Conservation (phyloP, 2,797 vertebrate genomes). For the Malacoraja senta region DNA sequence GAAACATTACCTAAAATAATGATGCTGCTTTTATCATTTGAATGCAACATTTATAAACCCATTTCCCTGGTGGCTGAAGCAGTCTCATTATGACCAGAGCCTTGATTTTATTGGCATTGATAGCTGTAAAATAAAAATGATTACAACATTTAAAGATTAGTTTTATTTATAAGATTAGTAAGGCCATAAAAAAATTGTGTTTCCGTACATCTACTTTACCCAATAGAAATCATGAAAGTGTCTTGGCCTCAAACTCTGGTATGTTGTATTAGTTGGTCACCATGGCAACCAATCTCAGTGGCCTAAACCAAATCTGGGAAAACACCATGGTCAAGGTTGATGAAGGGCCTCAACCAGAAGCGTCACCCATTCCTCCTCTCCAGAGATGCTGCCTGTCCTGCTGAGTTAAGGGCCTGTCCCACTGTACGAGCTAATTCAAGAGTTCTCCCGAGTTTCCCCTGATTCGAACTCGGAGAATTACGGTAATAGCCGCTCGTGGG, state of each 20-base stretch:
- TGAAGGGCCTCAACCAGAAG: no score
- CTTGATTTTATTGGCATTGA: not conserved
- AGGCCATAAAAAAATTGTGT: not conserved
- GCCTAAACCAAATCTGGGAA: not conserved
- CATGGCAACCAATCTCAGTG: not conserved
- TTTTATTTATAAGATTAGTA: not conserved
- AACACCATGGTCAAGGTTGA: no score
- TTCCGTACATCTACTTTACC: not conserved
- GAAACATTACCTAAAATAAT: slow-evolving; percentile 35
- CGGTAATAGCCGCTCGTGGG: no score
- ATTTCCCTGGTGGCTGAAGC: slow-evolving; percentile 12
- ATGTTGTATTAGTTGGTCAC: not conserved
- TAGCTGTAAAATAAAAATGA: not conserved
- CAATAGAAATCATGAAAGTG: no score
- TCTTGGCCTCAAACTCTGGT: not conserved
- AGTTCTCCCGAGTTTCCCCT: no score
- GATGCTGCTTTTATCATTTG: slow-evolving; percentile 12
- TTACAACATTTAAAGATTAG: not conserved
- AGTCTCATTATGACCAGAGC: not conserved
- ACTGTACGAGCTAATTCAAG: no score
- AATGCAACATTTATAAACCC: slow-evolving; percentile 21
- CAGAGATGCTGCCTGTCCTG: no score
- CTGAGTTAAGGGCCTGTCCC: no score
- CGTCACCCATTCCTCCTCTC: no score
- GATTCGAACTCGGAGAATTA: no score